Evolutionary conservation across 1,140 invertebrate genomes (phyloP), one percentile per base, ranked within the genome.

Genomic region (Meloidogyne hapla): DNA sequence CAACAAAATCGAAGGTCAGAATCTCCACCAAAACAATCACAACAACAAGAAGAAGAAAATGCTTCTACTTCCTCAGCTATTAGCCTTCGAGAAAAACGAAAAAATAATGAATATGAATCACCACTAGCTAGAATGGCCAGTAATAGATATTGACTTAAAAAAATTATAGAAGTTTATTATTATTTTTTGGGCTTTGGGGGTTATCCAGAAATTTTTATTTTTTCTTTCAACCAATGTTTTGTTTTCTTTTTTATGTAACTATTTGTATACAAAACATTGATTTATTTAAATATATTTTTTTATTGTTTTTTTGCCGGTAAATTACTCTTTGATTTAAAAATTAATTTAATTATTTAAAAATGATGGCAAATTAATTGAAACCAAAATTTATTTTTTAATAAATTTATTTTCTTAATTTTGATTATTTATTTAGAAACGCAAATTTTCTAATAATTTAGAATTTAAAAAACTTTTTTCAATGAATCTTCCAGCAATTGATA

Each of bases 81-180:
- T 21, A 80, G 69, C 12, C 56, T 81, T 26, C 64, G 80, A 23
- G 81, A 81, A 65, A 81, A 83, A 48, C 70, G 81, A 28, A 81
- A 81, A 74, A 71, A 81, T 63, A 82, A 82, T 62, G 81, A 83
- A 56, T 81, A 80, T 64, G 80, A 81, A 62, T 79, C 75, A 12
- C 80, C 81, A 12, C 38, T 83, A 42, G 66, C 79, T 15, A 64
- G 74, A 68, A 65, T 78, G n/a, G 45, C 79, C 5, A n/a, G 18
- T n/a, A 56, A 56, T 56, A n/a, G 48, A 56, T 56, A n/a, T 56
- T 56, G 48, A 56, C 48, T 56, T 15, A 45, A 45, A 6, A 15
- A 18, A 56, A 5, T 33, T 33, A 33, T 33, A 33, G 33, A 33
- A 33, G 33, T 5, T 33, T 33, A 5, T 33, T 5, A 33, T 33